Conservation (phyloP, 2,113 vertebrate genomes). For the Tragelaphus scriptus region DNA sequence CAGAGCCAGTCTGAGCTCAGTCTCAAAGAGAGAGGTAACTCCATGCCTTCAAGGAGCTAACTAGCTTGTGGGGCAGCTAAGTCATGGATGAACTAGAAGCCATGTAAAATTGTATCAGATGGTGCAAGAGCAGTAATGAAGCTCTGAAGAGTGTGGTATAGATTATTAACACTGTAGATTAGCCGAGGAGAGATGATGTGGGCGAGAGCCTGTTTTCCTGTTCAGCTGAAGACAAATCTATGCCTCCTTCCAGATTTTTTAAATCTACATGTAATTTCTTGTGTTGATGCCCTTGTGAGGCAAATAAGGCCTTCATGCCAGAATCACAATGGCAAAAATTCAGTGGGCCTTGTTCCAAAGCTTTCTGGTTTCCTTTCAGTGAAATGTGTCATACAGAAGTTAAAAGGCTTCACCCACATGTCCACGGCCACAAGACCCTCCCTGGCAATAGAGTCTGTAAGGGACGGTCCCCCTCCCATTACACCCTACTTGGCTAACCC, state of each 20-base stretch:
- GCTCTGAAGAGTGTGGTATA: neutral
- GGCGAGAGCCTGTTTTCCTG: neutral
- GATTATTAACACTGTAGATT: neutral
- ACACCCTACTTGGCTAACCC: neutral
- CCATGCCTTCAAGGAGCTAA: neutral
- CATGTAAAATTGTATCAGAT: neutral
- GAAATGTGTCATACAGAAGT: neutral
- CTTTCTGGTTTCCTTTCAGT: neutral
- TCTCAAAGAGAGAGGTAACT: neutral
- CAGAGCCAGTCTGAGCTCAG: neutral
- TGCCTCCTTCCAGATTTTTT: neutral
- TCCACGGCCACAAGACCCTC: neutral
- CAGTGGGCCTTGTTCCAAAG: neutral
- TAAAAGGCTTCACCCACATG: neutral
- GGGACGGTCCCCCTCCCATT: neutral
- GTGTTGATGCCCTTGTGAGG: neutral
- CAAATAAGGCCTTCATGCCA: neutral
- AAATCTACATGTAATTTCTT: neutral
- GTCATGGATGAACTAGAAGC: neutral
- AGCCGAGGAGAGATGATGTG: neutral
- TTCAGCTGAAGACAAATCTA: neutral
- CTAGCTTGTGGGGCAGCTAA: neutral
- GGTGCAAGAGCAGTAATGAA: neutral
- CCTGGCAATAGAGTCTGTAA: neutral
- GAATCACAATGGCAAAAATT: neutral